Base-by-base conservation (phyloP, 2,797 vertebrate species). In the Borostomias antarcticus region DNA sequence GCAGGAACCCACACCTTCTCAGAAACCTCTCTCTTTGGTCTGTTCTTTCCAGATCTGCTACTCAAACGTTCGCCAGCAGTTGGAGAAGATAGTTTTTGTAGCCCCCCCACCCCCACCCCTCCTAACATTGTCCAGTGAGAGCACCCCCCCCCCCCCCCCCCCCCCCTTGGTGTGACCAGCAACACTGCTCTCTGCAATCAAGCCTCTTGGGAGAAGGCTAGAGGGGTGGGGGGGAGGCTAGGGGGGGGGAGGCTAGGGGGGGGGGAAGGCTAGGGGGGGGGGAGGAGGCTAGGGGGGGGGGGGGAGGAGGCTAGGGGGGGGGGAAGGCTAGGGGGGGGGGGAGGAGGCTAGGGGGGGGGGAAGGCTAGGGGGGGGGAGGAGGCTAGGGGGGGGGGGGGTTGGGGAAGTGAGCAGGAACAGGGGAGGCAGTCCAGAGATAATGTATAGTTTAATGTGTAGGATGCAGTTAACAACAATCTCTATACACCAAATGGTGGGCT, bases 61-160 rank as follows among this genome's bases (percentile, higher is more conserved):
- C 88, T n/a, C 93, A 95, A 79, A 93, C 94, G 37, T 98, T 97
- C 73, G 91, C 92, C 26, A 89, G 95, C 59, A 98, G 97, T 96
- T 96, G 96, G 86, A 95, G 95, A 83, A 98, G 92, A 92, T 82
- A 81, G 65, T 66, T 58, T 64, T 64, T 66, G 75, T 37, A 30
- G 21, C 54, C 65, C 45, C 59, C 51, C 40, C 35, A 5, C 47
- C 28, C 51, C 26, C 40, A 28, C 29, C 1, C 2, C 1, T 11
- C 6, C 15, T 47, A 4, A 10, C 57, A 28, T 60, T 13, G 23
- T 35, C 58, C 11, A 43, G 21, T 60, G 58, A 40, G 37, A 26
- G 35, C 33, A 50, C 29, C 29, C 1, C 4, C 2, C n/a, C n/a
- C n/a, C n/a, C n/a, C n/a, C n/a, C n/a, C n/a, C n/a, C n/a, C n/a